Evolutionary conservation across 2,888 invertebrate genomes (phyloP), one percentile per base, ranked within the genome.

Genomic region (Leptinotarsa rubiginosa): DNA sequence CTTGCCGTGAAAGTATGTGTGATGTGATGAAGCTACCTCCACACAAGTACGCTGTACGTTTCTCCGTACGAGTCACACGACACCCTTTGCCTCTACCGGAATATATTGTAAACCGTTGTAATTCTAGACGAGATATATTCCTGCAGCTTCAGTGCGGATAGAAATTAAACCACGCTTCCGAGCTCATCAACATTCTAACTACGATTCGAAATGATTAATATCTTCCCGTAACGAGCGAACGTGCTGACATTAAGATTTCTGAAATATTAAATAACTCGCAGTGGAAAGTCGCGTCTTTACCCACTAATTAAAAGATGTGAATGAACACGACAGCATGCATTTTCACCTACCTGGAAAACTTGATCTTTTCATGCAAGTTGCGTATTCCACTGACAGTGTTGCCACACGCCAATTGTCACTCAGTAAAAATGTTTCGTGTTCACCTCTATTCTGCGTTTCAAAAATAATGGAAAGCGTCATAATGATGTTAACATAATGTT

Each of bases 251-350:
- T 41, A 12, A 41, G 62, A 62, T 62, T 62, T 31, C 31, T 62
- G 31, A 31, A 31, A 62, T 62, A 62, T 62, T 62, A 31, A 31
- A 62, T 62, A 62, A 31, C 25, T 62, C 16, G 31, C 41, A 62
- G n/a, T 62, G 31, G 56, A 62, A 41, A 62, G 62, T 41, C 18
- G 41, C 62, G 62, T 62, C 31, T 56, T 56, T 18, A 10, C 18
- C 56, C 56, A 56, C 56, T 75, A 75, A 75, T 75, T 75, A 69
- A 75, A 75, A 72, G 56, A 69, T 69, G 65, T 75, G 70, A 72
- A 75, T 72, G 75, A 72, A 74, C 65, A 72, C 71, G 74, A 75
- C 72, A 69, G 68, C 56, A 66, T 65, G 75, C 75, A 75, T 67
- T 69, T 75, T 71, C 71, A 74, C 71, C 68, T 72, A 72, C 69